A percentile compares a stretch with the other conserved stretches of the same genome.
These are phyloP conservation scores for Boloria euphrosyne DNA, from an alignment of 2,888 invertebrate species.

Conservation along the genomic window DNA sequence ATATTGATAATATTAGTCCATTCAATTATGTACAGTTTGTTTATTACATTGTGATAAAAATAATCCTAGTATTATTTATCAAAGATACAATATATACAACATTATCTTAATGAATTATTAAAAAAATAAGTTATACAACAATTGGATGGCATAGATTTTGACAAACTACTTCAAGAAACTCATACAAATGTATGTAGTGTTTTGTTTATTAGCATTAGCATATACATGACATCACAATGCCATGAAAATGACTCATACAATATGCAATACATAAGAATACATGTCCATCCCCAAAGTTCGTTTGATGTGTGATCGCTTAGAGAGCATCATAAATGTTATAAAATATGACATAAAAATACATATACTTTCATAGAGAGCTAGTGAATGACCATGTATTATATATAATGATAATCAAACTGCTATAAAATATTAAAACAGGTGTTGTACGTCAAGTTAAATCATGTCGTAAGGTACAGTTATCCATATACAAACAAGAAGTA, in stretches of 20 bases:
- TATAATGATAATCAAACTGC: slow-evolving; percentile 37
- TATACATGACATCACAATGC: slow-evolving; percentile 73
- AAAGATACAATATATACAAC: too few relatives aligned
- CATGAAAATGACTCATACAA: slow-evolving; percentile 71
- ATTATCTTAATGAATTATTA: too few relatives aligned
- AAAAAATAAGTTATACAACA: not conserved
- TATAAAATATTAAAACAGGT: slow-evolving; percentile 45
- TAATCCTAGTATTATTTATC: too few relatives aligned
- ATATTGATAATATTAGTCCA: too few relatives aligned
- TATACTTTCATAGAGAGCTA: slow-evolving; percentile 27
- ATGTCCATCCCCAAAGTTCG: slow-evolving; percentile 38
- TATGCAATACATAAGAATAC: slow-evolving; percentile 47
- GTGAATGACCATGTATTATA: slow-evolving; percentile 31
- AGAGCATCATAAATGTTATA: slow-evolving; percentile 4
- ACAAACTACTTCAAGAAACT: slow-evolving; percentile 13
- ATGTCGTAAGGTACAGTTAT: slow-evolving; percentile 73
- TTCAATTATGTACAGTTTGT: too few relatives aligned
- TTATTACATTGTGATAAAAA: too few relatives aligned
- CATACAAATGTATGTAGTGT: slow-evolving; percentile 45
- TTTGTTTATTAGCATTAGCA: slow-evolving; percentile 64
- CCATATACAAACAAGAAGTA: slow-evolving; percentile 73
- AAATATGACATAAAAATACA: slow-evolving; percentile 17
- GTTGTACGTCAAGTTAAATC: slow-evolving; percentile 60
- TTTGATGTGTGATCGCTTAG: slow-evolving; percentile 20
- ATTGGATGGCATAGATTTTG: not conserved